Evolutionary conservation across 2,113 vertebrate genomes (phyloP), one percentile per base, ranked within the genome.

Genomic region (Zapornia atra): DNA sequence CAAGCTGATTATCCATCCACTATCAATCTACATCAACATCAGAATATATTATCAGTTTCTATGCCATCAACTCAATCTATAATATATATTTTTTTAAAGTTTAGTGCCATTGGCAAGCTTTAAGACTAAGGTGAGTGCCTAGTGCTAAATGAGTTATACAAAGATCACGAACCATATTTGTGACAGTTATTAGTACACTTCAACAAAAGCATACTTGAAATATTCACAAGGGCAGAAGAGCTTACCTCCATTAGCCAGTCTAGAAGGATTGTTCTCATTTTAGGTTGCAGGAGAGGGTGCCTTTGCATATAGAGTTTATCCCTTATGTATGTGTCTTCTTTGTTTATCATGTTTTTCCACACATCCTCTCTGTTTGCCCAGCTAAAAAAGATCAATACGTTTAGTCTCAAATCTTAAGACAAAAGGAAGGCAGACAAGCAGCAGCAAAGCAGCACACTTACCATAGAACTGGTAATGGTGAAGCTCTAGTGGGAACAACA

Each of bases 201-300:
- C 33, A 93, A 63, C 48, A 75, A 89, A 68, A 96, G 53, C 26
- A 90, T 50, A 29, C 44, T 57, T 94, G 48, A 89, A 77, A 36
- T 46, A 57, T 59, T 64, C 81, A 72, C 8, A 60, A 29, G 53
- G 82, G 72, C 2, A 11, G 86, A 31, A 33, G 38, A 66, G 73
- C 98, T 97, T 51, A 99, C 99, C 99, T 99, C 99, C 98, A 99
- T 99, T 24, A 99, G 97, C 99, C 99, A 99, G 92, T 99, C 99
- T 93, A 99, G 98, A 31, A 99, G 99, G 90, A 99, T 97, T 1
- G 99, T 96, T 94, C 99, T 98, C 99, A 99, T 99, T 94, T 98
- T 99, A 50, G 99, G 98, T 97, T 99, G 99, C 71, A 99, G 98
- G 54, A 99, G 98, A 36, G 99, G 99, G 82, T 99, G 99, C 54